These are phyloP conservation scores for Tachyglossus aculeatus DNA, from an alignment of 2,797 vertebrate genomes.

Conservation along the genomic window DNA sequence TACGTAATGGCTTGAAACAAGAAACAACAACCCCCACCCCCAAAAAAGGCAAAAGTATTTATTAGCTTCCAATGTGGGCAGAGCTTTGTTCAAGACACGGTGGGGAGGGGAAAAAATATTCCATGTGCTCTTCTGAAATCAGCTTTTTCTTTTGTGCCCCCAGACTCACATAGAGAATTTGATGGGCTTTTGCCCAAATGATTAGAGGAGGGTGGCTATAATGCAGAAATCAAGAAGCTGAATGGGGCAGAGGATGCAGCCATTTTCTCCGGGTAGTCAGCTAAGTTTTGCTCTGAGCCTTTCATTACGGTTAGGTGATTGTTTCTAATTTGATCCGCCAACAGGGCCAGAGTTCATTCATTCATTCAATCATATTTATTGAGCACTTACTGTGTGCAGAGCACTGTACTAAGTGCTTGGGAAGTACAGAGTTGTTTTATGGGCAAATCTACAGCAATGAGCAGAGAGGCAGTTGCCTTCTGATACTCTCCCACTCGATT, in stretches of 20 bases:
- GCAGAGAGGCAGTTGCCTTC: background rate
- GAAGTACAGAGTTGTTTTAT: no score
- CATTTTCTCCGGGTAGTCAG: background rate
- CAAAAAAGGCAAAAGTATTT: background rate
- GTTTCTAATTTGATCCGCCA: background rate
- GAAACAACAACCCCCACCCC: background rate
- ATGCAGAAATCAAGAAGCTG: background rate
- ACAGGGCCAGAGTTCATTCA: background rate
- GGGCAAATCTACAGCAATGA: background rate
- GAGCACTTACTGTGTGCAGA: no score
- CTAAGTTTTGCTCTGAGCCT: background rate
- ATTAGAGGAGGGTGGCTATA: background rate
- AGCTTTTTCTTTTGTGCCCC: background rate
- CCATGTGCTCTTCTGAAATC: background rate
- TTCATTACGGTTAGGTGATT: background rate
- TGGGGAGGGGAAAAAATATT: background rate
- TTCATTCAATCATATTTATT: no score
- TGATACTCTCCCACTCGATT: background rate
- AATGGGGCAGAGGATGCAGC: background rate
- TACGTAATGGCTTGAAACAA: conserved; percentile 24
- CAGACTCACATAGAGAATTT: no score
- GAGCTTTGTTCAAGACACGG: no score
- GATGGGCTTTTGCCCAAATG: no score
- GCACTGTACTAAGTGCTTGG: no score
- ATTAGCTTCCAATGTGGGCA: no score